Conservation (phyloP, 1,140 invertebrate genomes). For the Prorops nasuta region DNA sequence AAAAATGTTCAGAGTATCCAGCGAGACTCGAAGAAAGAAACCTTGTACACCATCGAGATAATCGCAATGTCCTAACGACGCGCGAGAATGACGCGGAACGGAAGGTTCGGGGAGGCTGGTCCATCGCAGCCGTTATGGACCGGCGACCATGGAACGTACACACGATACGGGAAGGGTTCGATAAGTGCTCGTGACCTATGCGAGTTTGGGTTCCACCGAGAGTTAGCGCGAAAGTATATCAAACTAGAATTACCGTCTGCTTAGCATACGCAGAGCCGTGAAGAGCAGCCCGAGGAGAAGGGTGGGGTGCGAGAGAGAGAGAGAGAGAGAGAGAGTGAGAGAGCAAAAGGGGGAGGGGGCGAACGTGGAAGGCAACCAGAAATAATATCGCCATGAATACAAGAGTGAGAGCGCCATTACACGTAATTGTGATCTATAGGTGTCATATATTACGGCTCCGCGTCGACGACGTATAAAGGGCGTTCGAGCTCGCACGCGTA, state of each 20-base stretch:
- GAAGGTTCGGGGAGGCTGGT: too few relatives aligned
- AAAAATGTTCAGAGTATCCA: too few relatives aligned
- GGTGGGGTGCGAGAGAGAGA: conserved; percentile 8
- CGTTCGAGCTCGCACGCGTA: conserved; percentile 41
- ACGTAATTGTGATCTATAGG: conserved; percentile 54
- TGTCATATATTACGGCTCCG: conserved; percentile 44
- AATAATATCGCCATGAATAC: conserved; percentile 50
- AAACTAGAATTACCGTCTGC: conserved; percentile 45
- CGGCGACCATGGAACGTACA: too few relatives aligned
- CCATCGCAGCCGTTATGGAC: too few relatives aligned
- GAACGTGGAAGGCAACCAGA: conserved; percentile 39
- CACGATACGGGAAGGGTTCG: too few relatives aligned
- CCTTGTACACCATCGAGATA: too few relatives aligned
- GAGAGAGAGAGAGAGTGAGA: conserved; percentile 1
- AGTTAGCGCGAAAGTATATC: conserved; percentile 45
- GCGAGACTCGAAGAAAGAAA: too few relatives aligned
- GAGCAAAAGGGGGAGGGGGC: background rate
- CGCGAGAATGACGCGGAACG: too few relatives aligned
- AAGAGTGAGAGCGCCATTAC: conserved; percentile 49
- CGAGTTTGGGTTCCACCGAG: too few relatives aligned
- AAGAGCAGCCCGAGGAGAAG: conserved; percentile 25
- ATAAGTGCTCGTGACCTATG: too few relatives aligned
- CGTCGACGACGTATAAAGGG: conserved; percentile 46
- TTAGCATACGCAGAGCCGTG: conserved; percentile 39
- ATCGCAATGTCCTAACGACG: too few relatives aligned